Conservation (phyloP, 1,140 invertebrate genomes). For the Drosophila lacertosa region DNA sequence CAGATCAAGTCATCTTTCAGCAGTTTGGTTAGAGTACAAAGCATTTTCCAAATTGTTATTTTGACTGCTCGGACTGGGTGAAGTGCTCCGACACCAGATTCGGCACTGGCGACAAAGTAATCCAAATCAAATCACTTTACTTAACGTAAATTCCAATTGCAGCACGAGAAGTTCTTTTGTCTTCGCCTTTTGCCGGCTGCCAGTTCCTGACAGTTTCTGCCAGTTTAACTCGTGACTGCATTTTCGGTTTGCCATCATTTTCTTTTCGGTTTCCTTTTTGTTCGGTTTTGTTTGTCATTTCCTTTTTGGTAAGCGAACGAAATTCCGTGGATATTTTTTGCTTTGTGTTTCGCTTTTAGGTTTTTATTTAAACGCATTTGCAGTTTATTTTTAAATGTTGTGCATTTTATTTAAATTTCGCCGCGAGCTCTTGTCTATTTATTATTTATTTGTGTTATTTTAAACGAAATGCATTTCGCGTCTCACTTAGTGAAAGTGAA, state of each 20-base stretch:
- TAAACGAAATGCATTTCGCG: slow-evolving; percentile 45
- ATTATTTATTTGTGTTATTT: slow-evolving; percentile 63
- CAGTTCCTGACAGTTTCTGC: slow-evolving; percentile 45
- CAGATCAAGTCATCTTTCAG: slow-evolving; percentile 15
- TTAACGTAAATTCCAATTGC: slow-evolving; percentile 71
- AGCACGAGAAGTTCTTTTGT: slow-evolving; percentile 36
- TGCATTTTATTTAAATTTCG: slow-evolving; percentile 67
- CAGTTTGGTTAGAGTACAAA: slow-evolving; percentile 34
- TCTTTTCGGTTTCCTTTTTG: slow-evolving; percentile 21
- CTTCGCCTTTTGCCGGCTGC: slow-evolving; percentile 51
- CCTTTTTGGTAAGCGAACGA: slow-evolving; percentile 43
- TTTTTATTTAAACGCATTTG: slow-evolving; percentile 67
- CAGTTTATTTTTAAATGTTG: slow-evolving; percentile 61
- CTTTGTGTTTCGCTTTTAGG: slow-evolving; percentile 11
- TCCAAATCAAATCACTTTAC: slow-evolving; percentile 73
- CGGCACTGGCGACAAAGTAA: slow-evolving; percentile 51
- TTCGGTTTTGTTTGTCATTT: slow-evolving; percentile 54
- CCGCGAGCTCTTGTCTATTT: slow-evolving; percentile 44
- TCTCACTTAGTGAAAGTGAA: slow-evolving; percentile 51
- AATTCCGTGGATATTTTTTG: slow-evolving; percentile 68
- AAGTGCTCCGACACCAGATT: slow-evolving; percentile 11
- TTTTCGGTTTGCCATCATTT: slow-evolving; percentile 24
- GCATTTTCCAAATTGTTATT: slow-evolving; percentile 60
- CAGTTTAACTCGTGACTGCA: slow-evolving; percentile 53
- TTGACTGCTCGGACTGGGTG: slow-evolving; percentile 31